Conservation (phyloP, 1,140 invertebrate species). For the Asbolus verrucosus region DNA sequence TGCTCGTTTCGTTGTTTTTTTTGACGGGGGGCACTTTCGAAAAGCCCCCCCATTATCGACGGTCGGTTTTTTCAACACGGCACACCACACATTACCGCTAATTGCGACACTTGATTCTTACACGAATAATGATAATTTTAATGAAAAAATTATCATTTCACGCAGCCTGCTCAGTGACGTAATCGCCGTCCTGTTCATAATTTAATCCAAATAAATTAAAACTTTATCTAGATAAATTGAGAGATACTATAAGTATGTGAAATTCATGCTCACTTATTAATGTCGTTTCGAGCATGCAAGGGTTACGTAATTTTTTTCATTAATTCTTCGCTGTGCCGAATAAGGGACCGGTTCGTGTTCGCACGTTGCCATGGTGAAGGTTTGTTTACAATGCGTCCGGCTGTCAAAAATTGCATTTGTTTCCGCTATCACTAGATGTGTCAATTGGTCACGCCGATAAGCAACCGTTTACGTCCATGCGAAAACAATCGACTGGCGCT, state of each 20-base stretch:
- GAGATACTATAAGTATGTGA: slow-evolving; percentile 24
- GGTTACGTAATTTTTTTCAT: slow-evolving; percentile 24
- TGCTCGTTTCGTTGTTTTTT: slow-evolving; percentile 13
- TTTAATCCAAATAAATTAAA: slow-evolving; percentile 32
- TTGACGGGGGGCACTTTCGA: neutral
- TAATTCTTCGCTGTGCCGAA: no score
- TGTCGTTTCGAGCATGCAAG: slow-evolving; percentile 3
- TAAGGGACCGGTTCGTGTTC: no score
- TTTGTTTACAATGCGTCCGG: no score
- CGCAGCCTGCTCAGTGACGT: slow-evolving; percentile 19
- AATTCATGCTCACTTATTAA: slow-evolving; percentile 24
- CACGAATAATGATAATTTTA: neutral
- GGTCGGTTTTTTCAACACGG: neutral
- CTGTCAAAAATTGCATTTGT: no score
- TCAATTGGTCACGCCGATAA: no score
- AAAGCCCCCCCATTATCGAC: no score
- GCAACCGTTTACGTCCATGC: no score
- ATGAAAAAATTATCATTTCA: slow-evolving; percentile 2
- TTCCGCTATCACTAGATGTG: no score
- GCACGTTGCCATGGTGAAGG: no score
- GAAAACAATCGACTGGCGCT: no score
- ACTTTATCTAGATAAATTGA: slow-evolving; percentile 31
- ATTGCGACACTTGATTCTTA: no score
- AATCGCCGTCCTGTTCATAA: neutral
- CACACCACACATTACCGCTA: no score